phyloP scores from a whole-genome alignment of 2,888 invertebrate species.

The Endotricha flammealis region DNA sequence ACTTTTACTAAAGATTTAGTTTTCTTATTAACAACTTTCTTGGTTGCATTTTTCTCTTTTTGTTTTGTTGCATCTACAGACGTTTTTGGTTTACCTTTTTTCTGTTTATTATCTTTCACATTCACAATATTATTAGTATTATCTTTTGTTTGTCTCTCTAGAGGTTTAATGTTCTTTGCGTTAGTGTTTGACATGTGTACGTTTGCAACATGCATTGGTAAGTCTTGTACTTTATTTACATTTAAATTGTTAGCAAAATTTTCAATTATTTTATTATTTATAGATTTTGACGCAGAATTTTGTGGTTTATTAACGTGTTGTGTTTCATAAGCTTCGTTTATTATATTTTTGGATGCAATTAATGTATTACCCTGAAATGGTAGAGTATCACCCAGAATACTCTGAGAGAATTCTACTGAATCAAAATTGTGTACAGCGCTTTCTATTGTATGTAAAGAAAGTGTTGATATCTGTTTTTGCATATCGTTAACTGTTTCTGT shows the following conservation, averaged over 20 bases:
- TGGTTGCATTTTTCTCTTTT: too few relatives aligned
- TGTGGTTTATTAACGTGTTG: neutral
- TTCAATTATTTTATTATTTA: neutral
- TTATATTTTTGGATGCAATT: neutral
- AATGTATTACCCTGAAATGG: neutral
- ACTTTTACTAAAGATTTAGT: too few relatives aligned
- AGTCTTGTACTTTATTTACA: too few relatives aligned
- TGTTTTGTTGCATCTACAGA: too few relatives aligned
- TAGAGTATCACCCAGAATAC: constrained; percentile 19
- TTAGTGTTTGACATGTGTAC: too few relatives aligned
- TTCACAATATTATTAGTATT: constrained; percentile 16
- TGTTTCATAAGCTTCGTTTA: neutral
- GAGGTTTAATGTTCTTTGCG: neutral
- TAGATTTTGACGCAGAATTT: neutral
- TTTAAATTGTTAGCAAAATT: neutral
- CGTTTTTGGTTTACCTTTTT: neutral
- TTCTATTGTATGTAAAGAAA: constrained; percentile 1
- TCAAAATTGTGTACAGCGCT: neutral
- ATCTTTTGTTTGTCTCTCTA: neutral
- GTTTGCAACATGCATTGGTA: too few relatives aligned
- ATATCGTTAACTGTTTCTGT: constrained; percentile 1
- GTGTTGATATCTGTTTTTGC: constrained; percentile 3
- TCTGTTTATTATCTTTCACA: constrained; percentile 1
- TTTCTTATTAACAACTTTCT: too few relatives aligned
- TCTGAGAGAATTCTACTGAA: constrained; percentile 30